Percentiles rank a stretch among this genome's conserved stretches.
These are phyloP conservation scores for Cerceris rybyensis DNA, from an alignment of 2,888 invertebrate species.

Conservation along the genomic window DNA sequence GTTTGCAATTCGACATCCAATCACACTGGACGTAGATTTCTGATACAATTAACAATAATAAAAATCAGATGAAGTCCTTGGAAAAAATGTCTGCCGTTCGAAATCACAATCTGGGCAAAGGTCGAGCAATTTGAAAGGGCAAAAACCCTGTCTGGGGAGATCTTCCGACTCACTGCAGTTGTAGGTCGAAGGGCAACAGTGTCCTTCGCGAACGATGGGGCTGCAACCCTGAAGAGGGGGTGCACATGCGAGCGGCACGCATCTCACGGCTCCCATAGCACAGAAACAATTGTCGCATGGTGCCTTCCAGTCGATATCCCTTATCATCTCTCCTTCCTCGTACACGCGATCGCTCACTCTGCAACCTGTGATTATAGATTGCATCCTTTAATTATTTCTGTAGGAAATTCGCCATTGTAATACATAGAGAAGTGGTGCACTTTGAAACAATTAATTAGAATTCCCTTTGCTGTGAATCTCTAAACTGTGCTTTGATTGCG, in stretches of 20 bases:
- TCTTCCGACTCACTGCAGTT: constrained; percentile 86
- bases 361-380: constrained; percentile 85
- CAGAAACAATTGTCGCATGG: constrained; percentile 92
- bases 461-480: too few relatives aligned
- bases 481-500: too few relatives aligned
- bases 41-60: too few relatives aligned
- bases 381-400: neutral
- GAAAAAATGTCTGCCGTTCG: too few relatives aligned
- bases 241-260: constrained; percentile 90
- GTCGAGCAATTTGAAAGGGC: constrained; percentile 9
- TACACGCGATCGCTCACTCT: constrained; percentile 85
- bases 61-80: too few relatives aligned
- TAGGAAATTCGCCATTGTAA: too few relatives aligned
- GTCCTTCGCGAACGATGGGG: constrained; percentile 89
- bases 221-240: constrained; percentile 89
- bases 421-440: too few relatives aligned
- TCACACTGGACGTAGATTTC: too few relatives aligned
- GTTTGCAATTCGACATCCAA: too few relatives aligned
- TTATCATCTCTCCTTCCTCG: constrained; percentile 88
- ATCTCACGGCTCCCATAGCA: constrained; percentile 88
- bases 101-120: too few relatives aligned
- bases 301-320: constrained; percentile 83
- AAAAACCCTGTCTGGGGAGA: constrained; percentile 1
- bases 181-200: constrained; percentile 93
- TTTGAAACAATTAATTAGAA: too few relatives aligned